Percentiles rank a stretch among this genome's conserved stretches.
Evolutionary conservation across 92 coral and sea anemone species (phyloP).

Genomic region (Epizoanthus rinbou): DNA sequence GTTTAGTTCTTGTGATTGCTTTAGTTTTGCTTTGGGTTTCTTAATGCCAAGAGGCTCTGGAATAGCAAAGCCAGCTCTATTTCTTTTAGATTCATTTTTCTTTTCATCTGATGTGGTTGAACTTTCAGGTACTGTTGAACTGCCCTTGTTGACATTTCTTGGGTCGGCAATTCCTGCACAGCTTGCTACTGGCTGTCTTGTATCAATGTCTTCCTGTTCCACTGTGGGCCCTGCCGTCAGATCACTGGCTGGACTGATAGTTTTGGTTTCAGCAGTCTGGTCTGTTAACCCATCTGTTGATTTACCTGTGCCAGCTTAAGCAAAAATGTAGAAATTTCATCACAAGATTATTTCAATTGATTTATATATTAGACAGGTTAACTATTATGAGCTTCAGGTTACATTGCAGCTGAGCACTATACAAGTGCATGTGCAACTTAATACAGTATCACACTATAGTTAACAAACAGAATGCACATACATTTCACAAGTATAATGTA

Average conservation of each 20-base stretch:
- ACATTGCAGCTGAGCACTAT: no score
- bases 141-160: neutral
- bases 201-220: neutral
- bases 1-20: neutral
- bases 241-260: neutral
- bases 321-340: neutral
- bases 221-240: neutral
- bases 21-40: slow-evolving; percentile 13
- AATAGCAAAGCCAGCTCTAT: slow-evolving; percentile 1
- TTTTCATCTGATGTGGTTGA: neutral
- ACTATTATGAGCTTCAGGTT: no score
- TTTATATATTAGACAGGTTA: no score
- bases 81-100: slow-evolving; percentile 19
- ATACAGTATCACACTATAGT: no score
- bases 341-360: no score
- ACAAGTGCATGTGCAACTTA: no score
- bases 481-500: no score
- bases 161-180: neutral
- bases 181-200: slow-evolving; percentile 16
- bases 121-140: neutral
- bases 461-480: no score
- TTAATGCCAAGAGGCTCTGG: slow-evolving; percentile 35
- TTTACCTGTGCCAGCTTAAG: neutral
- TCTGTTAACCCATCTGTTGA: neutral
- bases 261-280: neutral